These are phyloP conservation scores for Lota lota DNA, from an alignment of 2,113 vertebrate genomes.

Conservation along the genomic window DNA sequence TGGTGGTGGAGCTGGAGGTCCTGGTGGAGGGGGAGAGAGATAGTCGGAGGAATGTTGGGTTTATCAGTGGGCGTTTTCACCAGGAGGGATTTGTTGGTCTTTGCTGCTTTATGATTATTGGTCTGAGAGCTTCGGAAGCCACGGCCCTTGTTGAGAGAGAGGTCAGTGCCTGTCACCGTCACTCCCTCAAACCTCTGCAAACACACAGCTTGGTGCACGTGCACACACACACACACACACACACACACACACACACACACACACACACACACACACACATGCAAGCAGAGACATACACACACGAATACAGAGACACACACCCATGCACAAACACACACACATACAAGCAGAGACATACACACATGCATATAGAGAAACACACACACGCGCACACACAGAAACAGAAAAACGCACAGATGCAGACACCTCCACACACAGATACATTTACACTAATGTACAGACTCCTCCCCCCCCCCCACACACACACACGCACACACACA, in stretches of 20 bases:
- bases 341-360: neutral
- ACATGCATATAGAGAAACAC: slow-evolving; percentile 11
- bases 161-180: slow-evolving; percentile 45
- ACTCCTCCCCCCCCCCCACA: neutral
- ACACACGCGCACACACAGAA: slow-evolving; percentile 16
- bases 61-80: slow-evolving; percentile 43
- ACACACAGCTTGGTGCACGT: slow-evolving; percentile 12
- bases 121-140: slow-evolving; percentile 41
- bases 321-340: neutral
- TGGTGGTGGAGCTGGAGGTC: too few species aligned
- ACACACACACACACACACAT: neutral
- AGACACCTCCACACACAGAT: slow-evolving; percentile 48
- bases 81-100: slow-evolving; percentile 57
- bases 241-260: slow-evolving; percentile 11
- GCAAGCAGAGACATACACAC: neutral
- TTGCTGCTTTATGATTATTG: slow-evolving; percentile 58
- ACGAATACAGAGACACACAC: slow-evolving; percentile 17
- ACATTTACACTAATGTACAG: neutral
- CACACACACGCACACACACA: neutral
- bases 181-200: slow-evolving; percentile 57
- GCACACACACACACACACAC: slow-evolving; percentile 12
- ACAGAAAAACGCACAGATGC: slow-evolving; percentile 13
- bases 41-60: slow-evolving; percentile 18
- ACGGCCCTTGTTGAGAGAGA: slow-evolving; percentile 46
- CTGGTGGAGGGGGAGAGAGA: too few species aligned